phyloP scores from a whole-genome alignment of 2,888 invertebrate species.

The Ornithoptera alexandrae region DNA sequence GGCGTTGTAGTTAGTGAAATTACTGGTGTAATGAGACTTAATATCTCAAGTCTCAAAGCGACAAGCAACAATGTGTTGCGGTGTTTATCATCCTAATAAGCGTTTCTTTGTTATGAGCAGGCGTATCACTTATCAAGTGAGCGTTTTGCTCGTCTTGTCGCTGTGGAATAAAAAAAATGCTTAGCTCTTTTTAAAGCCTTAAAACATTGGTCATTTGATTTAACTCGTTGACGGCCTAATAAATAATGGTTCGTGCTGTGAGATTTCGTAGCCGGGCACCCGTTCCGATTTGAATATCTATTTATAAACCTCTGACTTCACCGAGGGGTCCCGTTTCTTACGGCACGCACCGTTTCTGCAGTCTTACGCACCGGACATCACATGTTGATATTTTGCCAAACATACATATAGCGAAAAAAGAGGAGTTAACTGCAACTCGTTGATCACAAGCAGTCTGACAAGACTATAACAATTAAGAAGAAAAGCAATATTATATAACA shows the following conservation, averaged over 20 bases:
- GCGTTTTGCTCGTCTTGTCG: too few species aligned
- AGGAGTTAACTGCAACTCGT: neutral
- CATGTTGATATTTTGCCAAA: conserved; percentile 25
- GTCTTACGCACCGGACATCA: conserved; percentile 7
- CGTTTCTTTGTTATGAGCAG: too few species aligned
- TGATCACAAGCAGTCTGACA: neutral
- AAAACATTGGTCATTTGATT: conserved; percentile 41
- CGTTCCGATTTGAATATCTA: conserved; percentile 58
- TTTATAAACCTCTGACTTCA: conserved; percentile 69
- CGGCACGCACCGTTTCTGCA: conserved; percentile 19
- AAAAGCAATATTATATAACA: too few species aligned
- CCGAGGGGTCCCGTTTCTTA: conserved; percentile 34
- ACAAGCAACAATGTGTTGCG: too few species aligned
- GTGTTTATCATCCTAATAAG: too few species aligned
- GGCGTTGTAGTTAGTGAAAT: too few species aligned
- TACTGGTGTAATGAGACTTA: too few species aligned
- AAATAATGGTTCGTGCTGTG: conserved; percentile 47
- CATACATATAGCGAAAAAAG: neutral
- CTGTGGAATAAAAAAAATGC: too few species aligned
- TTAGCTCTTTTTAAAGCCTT: neutral
- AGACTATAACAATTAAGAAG: neutral
- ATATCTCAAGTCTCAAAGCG: too few species aligned
- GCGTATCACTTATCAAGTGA: too few species aligned
- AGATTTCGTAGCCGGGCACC: conserved; percentile 53
- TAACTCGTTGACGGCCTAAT: conserved; percentile 41